These are phyloP conservation scores for Bettongia penicillata DNA, from an alignment of 2,113 vertebrate genomes.

Conservation along the genomic window DNA sequence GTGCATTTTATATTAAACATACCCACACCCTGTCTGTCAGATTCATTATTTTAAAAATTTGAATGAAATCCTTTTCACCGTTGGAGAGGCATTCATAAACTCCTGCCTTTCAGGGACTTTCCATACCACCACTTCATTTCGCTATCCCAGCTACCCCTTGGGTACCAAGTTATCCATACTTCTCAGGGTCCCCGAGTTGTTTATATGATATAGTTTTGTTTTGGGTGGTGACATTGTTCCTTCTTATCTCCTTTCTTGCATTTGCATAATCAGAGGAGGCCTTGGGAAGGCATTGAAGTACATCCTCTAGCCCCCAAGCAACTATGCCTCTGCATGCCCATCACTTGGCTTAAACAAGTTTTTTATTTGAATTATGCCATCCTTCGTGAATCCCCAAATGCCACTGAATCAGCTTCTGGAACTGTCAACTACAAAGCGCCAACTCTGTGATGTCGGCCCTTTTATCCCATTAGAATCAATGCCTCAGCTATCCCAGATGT, in stretches of 20 bases:
- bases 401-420: slow-evolving; percentile 62
- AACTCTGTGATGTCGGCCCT: slow-evolving; percentile 38
- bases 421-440: slow-evolving; percentile 13
- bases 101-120: not conserved
- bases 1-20: not conserved
- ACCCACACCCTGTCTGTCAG: not conserved
- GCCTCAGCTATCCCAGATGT: not conserved
- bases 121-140: not conserved
- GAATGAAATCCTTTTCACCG: not conserved
- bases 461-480: not conserved
- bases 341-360: slow-evolving; percentile 20
- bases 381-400: not conserved
- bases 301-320: not conserved
- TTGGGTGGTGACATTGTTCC: not conserved
- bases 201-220: not conserved
- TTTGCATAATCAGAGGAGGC: slow-evolving; percentile 79
- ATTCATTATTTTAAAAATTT: not conserved
- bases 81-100: not conserved
- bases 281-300: slow-evolving; percentile 81
- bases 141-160: accelerated
- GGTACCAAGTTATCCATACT: not conserved
- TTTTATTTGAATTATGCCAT: not conserved
- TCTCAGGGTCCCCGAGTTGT: too few species aligned
- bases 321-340: not conserved
- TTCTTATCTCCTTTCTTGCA: slow-evolving; percentile 79